Base-by-base conservation (phyloP, 2,888 invertebrate species). In the Gnatocerus cornutus region DNA sequence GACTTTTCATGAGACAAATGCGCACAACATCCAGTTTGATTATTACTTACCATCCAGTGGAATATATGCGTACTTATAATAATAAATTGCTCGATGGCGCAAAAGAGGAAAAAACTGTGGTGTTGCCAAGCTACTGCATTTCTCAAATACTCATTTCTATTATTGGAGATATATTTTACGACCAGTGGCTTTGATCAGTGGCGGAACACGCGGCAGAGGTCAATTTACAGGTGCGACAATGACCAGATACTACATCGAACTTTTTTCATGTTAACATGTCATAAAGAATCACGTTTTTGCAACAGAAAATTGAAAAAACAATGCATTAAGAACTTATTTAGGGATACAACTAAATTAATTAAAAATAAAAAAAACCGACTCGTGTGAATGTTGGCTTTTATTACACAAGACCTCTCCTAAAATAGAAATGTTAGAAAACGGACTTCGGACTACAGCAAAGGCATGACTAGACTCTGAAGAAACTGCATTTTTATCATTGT, bases 1-100 rank as follows among this genome's bases (percentile, higher is more conserved):
- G 68, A 70, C 52, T 72, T 70, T 68, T 61, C 68, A 65, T 53
- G 65, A 59, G 71, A 71, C 68, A 69, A 68, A 65, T 68, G 69
- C 53, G 61, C 58, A 55, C 69, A 59, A 59, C 53, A 50, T 71
- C 9, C 67, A 61, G 55, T 43, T 33, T 64, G 67, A 55, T 71
- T 66, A 71, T 68, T 71, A 68, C 58, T 64, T 64, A 64, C 64
- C 45, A 64, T 64, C 64, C 33, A 27, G 55, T 53, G 41, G 39
- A 64, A 64, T 64, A 64, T 64, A 64, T 64, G 64, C 53, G 45
- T 64, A 55, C 55, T 64, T 64, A 64, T 55, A 53, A 64, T 64
- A 64, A 64, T 55, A 64, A 64, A 64, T 64, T 53, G 64, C 64
- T 4, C 45, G 45, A 3, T 21, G 46, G 59, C 43, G 45, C 45